Percentiles rank a stretch among this genome's conserved stretches.
phyloP scores from a whole-genome alignment of 2,888 invertebrate genomes.

The Rhorus exstirpatorius region DNA sequence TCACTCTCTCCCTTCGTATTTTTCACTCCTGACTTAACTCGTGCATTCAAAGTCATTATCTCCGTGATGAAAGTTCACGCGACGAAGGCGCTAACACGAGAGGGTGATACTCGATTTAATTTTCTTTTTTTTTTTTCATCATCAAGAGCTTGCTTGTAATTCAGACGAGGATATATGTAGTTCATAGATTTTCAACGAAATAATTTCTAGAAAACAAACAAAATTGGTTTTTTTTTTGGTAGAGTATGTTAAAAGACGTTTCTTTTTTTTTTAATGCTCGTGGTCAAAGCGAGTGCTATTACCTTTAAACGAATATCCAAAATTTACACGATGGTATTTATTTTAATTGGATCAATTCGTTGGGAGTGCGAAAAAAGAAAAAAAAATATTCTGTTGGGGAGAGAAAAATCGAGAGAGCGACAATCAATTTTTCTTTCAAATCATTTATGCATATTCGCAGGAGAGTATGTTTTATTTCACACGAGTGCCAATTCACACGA shows the following conservation, averaged over 20 bases:
- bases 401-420: no score
- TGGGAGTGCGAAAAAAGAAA: no score
- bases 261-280: not conserved
- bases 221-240: not conserved
- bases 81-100: conserved; percentile 26
- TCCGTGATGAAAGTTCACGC: conserved; percentile 13
- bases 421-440: no score
- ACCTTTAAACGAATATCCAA: no score
- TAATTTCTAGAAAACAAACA: not conserved
- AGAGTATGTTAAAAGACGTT: not conserved
- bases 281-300: no score
- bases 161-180: not conserved
- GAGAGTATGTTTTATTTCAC: no score
- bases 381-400: no score
- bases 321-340: no score
- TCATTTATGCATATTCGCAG: no score
- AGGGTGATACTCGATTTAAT: conserved; percentile 45
- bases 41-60: conserved; percentile 44
- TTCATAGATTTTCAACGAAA: not conserved
- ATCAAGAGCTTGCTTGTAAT: not conserved
- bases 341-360: no score
- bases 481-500: not conserved
- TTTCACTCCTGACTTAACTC: conserved; percentile 1
- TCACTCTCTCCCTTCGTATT: conserved; percentile 10
- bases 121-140: not conserved